Evolutionary conservation across 2,113 vertebrate genomes (phyloP).

Genomic region (Bettongia penicillata): DNA sequence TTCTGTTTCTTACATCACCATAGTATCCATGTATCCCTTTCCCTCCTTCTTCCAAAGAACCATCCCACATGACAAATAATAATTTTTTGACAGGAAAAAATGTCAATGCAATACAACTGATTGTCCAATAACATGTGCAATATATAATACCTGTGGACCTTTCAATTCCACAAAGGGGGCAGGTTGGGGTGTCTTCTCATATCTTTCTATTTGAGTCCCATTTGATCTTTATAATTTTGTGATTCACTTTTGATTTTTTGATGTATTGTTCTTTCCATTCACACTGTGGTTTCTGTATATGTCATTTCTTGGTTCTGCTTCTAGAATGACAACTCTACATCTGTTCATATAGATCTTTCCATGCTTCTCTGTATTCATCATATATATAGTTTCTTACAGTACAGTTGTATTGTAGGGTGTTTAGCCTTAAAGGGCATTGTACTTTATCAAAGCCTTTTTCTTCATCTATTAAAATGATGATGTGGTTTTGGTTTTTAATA

Average conservation of each 20-base stretch:
- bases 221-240: neutral
- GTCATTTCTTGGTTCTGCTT: neutral
- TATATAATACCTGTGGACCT: neutral
- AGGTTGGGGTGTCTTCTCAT: neutral
- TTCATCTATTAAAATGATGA: neutral
- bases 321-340: neutral
- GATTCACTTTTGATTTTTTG: neutral
- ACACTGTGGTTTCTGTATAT: neutral
- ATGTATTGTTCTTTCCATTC: neutral
- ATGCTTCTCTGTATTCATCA: neutral
- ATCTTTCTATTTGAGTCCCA: neutral
- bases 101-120: neutral
- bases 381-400: neutral
- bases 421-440: neutral
- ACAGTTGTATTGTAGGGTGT: neutral
- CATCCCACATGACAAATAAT: neutral
- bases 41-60: neutral
- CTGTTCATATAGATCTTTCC: neutral
- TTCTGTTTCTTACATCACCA: neutral
- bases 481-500: neutral
- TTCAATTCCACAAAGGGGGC: neutral
- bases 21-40: neutral
- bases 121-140: neutral
- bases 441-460: neutral
- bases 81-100: neutral